Base-by-base conservation (phyloP, 2,113 vertebrate species). In the Takifugu bimaculatus region DNA sequence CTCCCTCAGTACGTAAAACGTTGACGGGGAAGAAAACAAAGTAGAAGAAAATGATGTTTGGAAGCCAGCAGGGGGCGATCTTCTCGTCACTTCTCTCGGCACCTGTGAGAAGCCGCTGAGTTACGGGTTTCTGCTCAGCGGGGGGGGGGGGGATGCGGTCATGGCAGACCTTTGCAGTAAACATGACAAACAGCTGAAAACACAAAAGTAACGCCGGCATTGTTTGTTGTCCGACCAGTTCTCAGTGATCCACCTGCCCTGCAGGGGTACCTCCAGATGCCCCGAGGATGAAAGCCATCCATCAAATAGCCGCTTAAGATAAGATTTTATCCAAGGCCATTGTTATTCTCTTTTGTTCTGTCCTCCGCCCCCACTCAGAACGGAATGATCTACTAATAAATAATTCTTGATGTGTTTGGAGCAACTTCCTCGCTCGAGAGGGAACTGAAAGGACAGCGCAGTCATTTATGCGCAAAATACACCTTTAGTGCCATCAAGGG, bases 391-490 rank as follows among this genome's bases (percentile, higher is more conserved):
- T 32, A 32, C 29, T 63, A 63, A 58, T 65, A 52, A 83, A 51
- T 70, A 67, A 78, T 82, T 85, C 77, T 65, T 78, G 55, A 62
- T 72, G 60, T 55, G 25, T 53, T 54, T 42, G 68, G 50, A 59
- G 81, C 81, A 76, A 91, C 87, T 88, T 85, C 50, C 75, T 79
- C 63, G 66, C 75, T 54, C 59, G 62, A 60, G 54, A 50, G 78
- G 78, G 78, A 90, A 80, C 87, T 87, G 59, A 57, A 63, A 77
- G 66, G 39, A 65, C 50, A 61, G 81, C 54, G 77, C 28, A 15
- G 35, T 28, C 44, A 51, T 47, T 60, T 49, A 13, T 42, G 27
- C 1, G 13, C 13, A 29, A 44, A 20, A 13, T 11, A 44, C 43
- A 44, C 4, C 43, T 44, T 44, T 44, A 11, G 43, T 44, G 20